Evolutionary conservation across 2,888 invertebrate species (phyloP).

Genomic region (Mesoligia furuncula): DNA sequence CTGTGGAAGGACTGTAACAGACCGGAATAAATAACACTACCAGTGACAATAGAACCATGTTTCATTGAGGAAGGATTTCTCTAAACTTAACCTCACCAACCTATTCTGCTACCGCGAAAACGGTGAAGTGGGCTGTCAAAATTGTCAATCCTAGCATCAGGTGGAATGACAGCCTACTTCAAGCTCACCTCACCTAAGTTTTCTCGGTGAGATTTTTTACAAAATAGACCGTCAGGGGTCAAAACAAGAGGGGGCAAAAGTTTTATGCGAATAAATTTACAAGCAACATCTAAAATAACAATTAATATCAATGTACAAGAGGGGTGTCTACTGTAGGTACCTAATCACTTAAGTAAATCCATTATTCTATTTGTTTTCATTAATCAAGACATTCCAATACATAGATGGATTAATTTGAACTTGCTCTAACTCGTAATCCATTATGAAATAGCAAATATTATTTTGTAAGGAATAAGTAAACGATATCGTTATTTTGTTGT

Average conservation of each 20-base stretch:
- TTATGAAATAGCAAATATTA: slow-evolving; percentile 39
- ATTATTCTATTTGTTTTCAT: slow-evolving; percentile 46
- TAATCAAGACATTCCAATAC: slow-evolving; percentile 47
- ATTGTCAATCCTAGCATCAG: not conserved
- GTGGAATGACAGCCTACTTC: not conserved
- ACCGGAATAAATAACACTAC: not conserved
- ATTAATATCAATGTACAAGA: slow-evolving; percentile 45
- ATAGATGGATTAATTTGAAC: slow-evolving; percentile 38
- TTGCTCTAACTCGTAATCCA: slow-evolving; percentile 48
- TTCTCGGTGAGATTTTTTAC: not conserved
- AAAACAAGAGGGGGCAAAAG: not conserved
- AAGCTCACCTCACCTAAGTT: not conserved
- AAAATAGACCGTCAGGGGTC: not conserved
- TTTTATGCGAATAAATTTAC: slow-evolving; percentile 8
- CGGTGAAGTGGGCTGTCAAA: not conserved
- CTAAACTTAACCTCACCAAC: not conserved
- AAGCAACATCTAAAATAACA: slow-evolving; percentile 18
- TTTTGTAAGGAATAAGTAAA: slow-evolving; percentile 18
- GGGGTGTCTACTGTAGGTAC: slow-evolving; percentile 9
- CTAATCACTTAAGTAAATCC: slow-evolving; percentile 51
- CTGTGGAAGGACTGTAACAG: not conserved
- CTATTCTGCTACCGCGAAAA: not conserved
- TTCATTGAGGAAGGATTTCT: not conserved
- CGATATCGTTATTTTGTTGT: slow-evolving; percentile 6
- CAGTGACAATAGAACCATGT: not conserved